phyloP scores from a whole-genome alignment of 2,888 invertebrate species.

The Athrips mouffetella region DNA sequence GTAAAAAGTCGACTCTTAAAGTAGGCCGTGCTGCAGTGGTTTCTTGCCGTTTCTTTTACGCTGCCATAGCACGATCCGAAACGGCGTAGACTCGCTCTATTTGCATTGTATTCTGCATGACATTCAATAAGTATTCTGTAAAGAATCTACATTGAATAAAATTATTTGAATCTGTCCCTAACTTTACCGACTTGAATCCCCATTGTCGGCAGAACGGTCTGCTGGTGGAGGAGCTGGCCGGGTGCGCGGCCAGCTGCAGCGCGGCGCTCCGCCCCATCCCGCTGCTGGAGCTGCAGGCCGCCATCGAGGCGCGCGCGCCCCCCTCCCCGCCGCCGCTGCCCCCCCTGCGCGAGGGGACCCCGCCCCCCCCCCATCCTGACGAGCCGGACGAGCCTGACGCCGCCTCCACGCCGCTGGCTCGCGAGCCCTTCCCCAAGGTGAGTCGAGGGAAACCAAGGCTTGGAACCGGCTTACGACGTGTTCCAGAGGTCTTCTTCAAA shows the following conservation, averaged over 20 bases:
- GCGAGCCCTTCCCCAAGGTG: too few relatives aligned
- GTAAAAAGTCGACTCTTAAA: too few relatives aligned
- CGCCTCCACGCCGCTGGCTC: slow-evolving; percentile 22
- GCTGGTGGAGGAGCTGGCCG: slow-evolving; percentile 52
- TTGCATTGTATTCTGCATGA: too few relatives aligned
- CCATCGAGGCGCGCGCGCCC: slow-evolving; percentile 45
- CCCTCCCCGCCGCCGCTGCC: slow-evolving; percentile 25
- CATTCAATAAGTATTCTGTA: too few relatives aligned
- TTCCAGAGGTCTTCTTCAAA: too few relatives aligned
- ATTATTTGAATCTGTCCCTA: background rate
- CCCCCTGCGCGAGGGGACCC: slow-evolving; percentile 20
- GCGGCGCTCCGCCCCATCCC: slow-evolving; percentile 39
- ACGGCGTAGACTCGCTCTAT: too few relatives aligned
- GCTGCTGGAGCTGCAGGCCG: slow-evolving; percentile 57
- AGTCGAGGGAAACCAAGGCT: too few relatives aligned
- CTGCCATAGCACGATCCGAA: too few relatives aligned
- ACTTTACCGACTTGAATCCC: background rate
- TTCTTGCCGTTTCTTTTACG: too few relatives aligned
- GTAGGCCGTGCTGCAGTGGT: too few relatives aligned
- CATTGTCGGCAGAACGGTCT: slow-evolving; percentile 39
- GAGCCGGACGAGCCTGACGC: slow-evolving; percentile 19
- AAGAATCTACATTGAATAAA: too few relatives aligned
- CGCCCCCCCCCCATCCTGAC: slow-evolving; percentile 16
- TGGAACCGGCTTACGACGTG: too few relatives aligned
- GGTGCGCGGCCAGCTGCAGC: slow-evolving; percentile 14